Evolutionary conservation across 2,888 invertebrate species (phyloP), one percentile per base, ranked within the genome.

Genomic region (Morpho achilles): DNA sequence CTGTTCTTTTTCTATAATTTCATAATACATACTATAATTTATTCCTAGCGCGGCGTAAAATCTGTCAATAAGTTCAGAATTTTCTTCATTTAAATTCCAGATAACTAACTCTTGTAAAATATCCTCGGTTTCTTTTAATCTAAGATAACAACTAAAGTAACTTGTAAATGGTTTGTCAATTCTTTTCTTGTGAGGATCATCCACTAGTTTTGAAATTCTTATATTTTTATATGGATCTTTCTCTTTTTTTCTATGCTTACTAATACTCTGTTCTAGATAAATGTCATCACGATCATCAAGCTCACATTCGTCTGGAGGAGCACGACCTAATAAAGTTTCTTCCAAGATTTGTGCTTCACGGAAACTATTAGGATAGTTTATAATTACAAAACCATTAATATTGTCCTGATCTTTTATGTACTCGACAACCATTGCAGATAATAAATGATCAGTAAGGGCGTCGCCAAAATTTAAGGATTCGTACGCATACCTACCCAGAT

Each of bases 351-450:
- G 85, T 46, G 93, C 92, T 76, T 94, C 92, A 40, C 88, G 79
- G 58, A 92, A 91, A 7, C 83, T 88, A 60, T 87, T 87, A 0
- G 94, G 94, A 70, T 92, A 94, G 73, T 94, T 93, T 47, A 94
- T 77, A 50, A 94, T 80, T n/a, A 92, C 93, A 89, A 94, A 94
- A 6, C 93, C 93, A 16, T 87, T 71, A 45, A 91, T 84, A 48
- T 88, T 75, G 1, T 71, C 58, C 60, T 92, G 78, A 42, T 80
- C 82, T 72, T 91, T 92, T 16, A 94, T 73, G 69, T 93, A 94
- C 69, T 93, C 93, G 1, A 93, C 82, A 63, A 94, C 79, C 79
- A 93, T 92, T 32, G 91, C 89, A 6, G 92, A 85, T 46, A 92
- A 62, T 41, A 94, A 78, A 69, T 91, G 80, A 73, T 93, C 92